A percentile compares a stretch with the other conserved stretches of the same genome.
Evolutionary conservation across 2,797 vertebrate species (phyloP).

Genomic region (Pseudochromis fuscus): DNA sequence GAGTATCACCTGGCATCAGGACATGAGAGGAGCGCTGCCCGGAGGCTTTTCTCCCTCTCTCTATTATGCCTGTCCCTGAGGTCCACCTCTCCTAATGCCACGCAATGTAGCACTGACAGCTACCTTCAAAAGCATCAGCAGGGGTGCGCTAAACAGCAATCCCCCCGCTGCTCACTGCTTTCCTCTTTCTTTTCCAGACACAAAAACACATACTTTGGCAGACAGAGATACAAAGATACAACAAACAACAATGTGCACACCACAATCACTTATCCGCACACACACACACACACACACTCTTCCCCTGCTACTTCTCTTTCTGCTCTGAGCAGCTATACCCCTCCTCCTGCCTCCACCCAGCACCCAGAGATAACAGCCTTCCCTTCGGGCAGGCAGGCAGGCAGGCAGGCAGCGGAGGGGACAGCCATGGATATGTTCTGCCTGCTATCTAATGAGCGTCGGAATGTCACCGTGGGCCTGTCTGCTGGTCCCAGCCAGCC

Average conservation of each 20-base stretch:
- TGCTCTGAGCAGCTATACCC: slow-evolving; percentile 36
- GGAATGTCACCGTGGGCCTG: slow-evolving; percentile 77
- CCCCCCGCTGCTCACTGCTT: slow-evolving; percentile 35
- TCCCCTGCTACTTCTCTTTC: slow-evolving; percentile 33
- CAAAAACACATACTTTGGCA: background rate
- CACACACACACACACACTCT: slow-evolving; percentile 27
- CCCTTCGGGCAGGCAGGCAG: slow-evolving; percentile 59
- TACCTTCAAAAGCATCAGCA: slow-evolving; percentile 74
- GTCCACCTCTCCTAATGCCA: slow-evolving; percentile 76
- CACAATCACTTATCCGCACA: slow-evolving; percentile 26
- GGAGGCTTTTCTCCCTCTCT: slow-evolving; percentile 63
- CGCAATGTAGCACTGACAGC: slow-evolving; percentile 74
- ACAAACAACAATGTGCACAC: background rate
- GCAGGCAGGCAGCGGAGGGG: slow-evolving; percentile 60
- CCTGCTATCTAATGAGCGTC: slow-evolving; percentile 80
- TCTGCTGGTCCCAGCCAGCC: slow-evolving; percentile 70
- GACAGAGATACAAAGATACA: slow-evolving; percentile 31
- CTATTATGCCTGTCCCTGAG: slow-evolving; percentile 67
- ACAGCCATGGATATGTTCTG: slow-evolving; percentile 77
- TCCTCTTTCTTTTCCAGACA: slow-evolving; percentile 33
- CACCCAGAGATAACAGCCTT: slow-evolving; percentile 70
- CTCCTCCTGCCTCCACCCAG: slow-evolving; percentile 65
- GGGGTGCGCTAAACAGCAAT: slow-evolving; percentile 61
- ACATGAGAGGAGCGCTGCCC: slow-evolving; percentile 61
- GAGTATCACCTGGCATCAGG: slow-evolving; percentile 71